These are phyloP conservation scores for Amblyteles armatorius DNA, from an alignment of 2,888 invertebrate genomes.

Conservation along the genomic window DNA sequence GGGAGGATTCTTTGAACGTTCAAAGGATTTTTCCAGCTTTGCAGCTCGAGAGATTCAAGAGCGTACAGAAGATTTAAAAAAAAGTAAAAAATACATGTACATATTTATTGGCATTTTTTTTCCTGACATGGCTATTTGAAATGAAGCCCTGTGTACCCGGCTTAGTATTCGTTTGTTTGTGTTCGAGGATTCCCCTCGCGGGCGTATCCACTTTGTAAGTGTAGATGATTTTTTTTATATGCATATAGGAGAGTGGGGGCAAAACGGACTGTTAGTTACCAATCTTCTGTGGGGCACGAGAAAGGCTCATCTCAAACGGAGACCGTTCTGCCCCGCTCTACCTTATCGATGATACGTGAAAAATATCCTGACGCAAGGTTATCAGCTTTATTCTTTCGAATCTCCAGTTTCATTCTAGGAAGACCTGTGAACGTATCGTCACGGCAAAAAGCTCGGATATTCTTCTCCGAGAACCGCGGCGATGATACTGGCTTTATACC, in stretches of 20 bases:
- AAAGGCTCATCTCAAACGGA: too few relatives aligned
- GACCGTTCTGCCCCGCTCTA: neutral
- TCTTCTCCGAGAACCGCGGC: conserved; percentile 17
- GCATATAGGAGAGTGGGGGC: neutral
- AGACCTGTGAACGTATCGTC: neutral
- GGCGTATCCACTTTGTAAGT: neutral
- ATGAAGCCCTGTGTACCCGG: conserved; percentile 7
- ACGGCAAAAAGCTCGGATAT: conserved; percentile 26
- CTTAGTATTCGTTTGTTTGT: conserved; percentile 12
- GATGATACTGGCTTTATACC: conserved; percentile 38
- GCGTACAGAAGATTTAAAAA: neutral
- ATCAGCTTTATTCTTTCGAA: neutral
- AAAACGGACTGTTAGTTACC: too few relatives aligned
- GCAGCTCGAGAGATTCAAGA: conserved; percentile 25
- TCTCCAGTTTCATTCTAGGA: neutral
- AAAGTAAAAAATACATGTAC: conserved; percentile 1
- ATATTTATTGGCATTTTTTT: conserved; percentile 26
- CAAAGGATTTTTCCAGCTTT: conserved; percentile 49
- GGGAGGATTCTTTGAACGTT: conserved; percentile 54
- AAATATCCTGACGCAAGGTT: neutral
- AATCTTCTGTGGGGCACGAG: too few relatives aligned
- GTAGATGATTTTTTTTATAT: neutral
- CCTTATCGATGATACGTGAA: neutral
- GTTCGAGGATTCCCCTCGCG: conserved; percentile 17
- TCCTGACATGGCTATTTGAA: conserved; percentile 20